Evolutionary conservation across 2,797 vertebrate species (phyloP).

Genomic region (Ptychobarbus kaznakovi): DNA sequence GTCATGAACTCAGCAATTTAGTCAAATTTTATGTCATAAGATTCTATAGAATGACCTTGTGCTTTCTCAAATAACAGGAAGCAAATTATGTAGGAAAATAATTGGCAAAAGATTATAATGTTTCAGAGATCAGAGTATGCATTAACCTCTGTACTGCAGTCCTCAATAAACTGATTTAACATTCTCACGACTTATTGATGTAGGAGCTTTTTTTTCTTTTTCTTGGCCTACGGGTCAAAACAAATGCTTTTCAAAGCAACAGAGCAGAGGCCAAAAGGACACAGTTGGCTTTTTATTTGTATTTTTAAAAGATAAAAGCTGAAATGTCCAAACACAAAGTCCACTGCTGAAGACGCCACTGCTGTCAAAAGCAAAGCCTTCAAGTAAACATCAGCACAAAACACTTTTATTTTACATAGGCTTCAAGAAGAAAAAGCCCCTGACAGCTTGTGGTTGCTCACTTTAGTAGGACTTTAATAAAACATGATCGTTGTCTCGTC

Average conservation of each 20-base stretch:
- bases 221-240: background rate
- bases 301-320: conserved; percentile 15
- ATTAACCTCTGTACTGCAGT: conserved; percentile 21
- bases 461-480: conserved; percentile 13
- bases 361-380: background rate
- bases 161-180: conserved; percentile 37
- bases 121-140: conserved; percentile 22
- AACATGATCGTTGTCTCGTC: background rate
- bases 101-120: conserved; percentile 17
- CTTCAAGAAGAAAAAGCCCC: background rate
- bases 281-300: background rate
- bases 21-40: background rate
- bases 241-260: conserved; percentile 17
- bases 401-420: conserved; percentile 15
- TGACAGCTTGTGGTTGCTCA: background rate
- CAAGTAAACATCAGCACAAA: conserved; percentile 1
- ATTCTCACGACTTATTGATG: conserved; percentile 5
- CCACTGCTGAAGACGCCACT: background rate
- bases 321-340: background rate
- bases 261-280: conserved; percentile 4
- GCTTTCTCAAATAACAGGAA: conserved; percentile 5
- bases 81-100: conserved; percentile 2
- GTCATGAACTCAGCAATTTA: background rate
- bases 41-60: background rate
- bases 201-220: background rate